Percentiles rank a stretch among this genome's conserved stretches.
These are phyloP conservation scores for Lycodopsis pacificus DNA, from an alignment of 2,797 vertebrate species.

Conservation along the genomic window DNA sequence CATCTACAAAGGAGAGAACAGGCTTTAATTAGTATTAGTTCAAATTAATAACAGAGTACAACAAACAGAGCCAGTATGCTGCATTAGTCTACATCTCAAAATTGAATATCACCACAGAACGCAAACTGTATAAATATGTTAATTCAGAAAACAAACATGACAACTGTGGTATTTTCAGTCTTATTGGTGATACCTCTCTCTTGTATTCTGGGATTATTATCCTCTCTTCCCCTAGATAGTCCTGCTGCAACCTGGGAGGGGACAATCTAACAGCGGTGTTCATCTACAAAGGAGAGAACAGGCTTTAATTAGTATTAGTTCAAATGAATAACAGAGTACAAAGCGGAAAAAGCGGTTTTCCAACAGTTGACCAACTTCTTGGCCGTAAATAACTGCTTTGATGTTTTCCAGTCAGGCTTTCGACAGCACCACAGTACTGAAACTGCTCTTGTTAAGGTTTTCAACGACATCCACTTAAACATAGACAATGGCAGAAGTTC, in stretches of 20 bases:
- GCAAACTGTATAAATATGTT: not conserved
- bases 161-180: not conserved
- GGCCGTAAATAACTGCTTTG: too few species aligned
- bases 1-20: constrained; percentile 48
- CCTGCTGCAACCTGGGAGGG: constrained; percentile 51
- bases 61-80: not conserved
- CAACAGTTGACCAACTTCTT: too few species aligned
- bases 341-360: too few species aligned
- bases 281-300: constrained; percentile 48
- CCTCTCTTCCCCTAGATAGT: constrained; percentile 54
- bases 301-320: not conserved
- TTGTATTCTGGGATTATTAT: constrained; percentile 44
- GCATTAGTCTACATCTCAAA: not conserved
- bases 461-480: too few species aligned
- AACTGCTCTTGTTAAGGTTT: too few species aligned
- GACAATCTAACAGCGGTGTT: constrained; percentile 48
- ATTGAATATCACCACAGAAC: not conserved
- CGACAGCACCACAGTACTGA: too few species aligned
- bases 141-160: not conserved
- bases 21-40: not conserved
- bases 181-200: constrained; percentile 52
- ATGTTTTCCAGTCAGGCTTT: too few species aligned
- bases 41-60: not conserved
- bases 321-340: not conserved
- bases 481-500: too few species aligned